Evolutionary conservation across 2,888 invertebrate species (phyloP).

Genomic region (Neoitamus cyanurus): DNA sequence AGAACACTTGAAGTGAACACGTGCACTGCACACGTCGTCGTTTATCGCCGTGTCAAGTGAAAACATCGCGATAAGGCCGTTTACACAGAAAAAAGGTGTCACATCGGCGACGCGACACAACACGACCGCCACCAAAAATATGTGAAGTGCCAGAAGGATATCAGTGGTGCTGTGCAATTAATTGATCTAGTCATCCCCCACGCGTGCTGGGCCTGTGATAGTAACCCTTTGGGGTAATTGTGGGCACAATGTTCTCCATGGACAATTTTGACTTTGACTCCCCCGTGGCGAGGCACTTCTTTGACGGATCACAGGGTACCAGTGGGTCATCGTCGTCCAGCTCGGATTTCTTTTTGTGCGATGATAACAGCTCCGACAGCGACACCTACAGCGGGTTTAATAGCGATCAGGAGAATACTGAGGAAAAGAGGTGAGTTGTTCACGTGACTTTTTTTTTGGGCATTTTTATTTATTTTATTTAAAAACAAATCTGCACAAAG

Average conservation of each 20-base stretch:
- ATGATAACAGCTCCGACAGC: conserved; percentile 67
- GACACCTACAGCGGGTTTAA: conserved; percentile 77
- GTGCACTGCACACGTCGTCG: conserved; percentile 58
- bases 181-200: conserved; percentile 19
- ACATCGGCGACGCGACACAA: background rate
- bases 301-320: conserved; percentile 68
- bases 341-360: conserved; percentile 75
- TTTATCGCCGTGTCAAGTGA: conserved; percentile 42
- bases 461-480: background rate
- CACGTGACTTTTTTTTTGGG: background rate
- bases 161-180: background rate
- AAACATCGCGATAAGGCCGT: background rate
- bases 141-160: background rate
- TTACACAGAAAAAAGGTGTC: background rate
- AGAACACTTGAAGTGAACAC: conserved; percentile 54
- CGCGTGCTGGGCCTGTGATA: conserved; percentile 11
- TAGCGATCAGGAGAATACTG: conserved; percentile 85
- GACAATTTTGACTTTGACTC: conserved; percentile 76
- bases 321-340: conserved; percentile 74
- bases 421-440: conserved; percentile 73
- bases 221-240: background rate
- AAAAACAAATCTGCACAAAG: no score
- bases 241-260: conserved; percentile 71
- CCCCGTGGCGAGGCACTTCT: conserved; percentile 75
- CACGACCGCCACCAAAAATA: background rate